Base-by-base conservation (phyloP, 2,113 vertebrate species). In the Lophochroa leadbeateri region DNA sequence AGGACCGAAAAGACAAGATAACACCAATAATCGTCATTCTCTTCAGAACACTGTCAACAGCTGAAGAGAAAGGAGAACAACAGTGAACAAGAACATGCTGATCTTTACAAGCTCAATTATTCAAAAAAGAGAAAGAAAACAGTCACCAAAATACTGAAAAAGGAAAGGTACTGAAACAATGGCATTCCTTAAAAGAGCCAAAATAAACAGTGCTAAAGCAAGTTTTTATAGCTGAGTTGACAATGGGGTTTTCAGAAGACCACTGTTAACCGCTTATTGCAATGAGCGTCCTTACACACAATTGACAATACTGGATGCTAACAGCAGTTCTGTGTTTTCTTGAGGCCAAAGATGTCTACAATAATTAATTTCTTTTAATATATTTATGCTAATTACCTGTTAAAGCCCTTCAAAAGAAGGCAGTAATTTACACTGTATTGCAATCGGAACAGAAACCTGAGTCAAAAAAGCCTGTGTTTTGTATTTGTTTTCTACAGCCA, bases 21-120 rank as follows among this genome's bases (percentile, higher is more conserved):
- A 99, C 99, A 29, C 99, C 99, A 57, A 99, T 99, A 98, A 99
- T 99, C 37, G 99, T 99, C 99, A 99, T 99, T 91, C 99, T 99
- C 98, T 99, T 99, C 97, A 99, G 97, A 91, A 99, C 99, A 33
- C 99, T 99, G 98, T 99, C 99, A 96, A 99, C 99, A 85, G 99
- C 99, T 99, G 93, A 46, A 98, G 57, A 67, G 60, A 86, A 94
- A 94, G 9, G 20, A 90, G 47, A 61, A 95, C 15, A 94, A 57
- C 1, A 75, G 35, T 61, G 27, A 92, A 49, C 14, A 55, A 81
- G 35, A 93, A 67, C 33, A 11, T n/a, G 21, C 7, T 64, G 44
- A 46, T 17, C 8, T 25, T 87, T 33, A 82, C 13, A 78, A 78
- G 23, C 6, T 81, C 60, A 83, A 6, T 21, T 68, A 27, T 68